A percentile compares a stretch with the other conserved stretches of the same genome.
Evolutionary conservation across 1,140 invertebrate genomes (phyloP).

Genomic region (Cherax destructor): DNA sequence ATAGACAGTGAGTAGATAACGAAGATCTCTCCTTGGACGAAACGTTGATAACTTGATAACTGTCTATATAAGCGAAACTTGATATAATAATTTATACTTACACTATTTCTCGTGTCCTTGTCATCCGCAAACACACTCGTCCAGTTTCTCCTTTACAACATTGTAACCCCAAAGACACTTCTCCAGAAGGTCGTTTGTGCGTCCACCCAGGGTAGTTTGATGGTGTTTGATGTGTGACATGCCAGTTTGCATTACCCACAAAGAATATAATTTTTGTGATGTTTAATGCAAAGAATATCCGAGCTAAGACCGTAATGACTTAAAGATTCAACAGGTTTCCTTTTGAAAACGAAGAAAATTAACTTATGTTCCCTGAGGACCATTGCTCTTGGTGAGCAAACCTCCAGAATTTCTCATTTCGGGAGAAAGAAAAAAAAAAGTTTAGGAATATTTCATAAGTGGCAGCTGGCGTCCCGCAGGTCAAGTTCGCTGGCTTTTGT

Average conservation of each 20-base stretch:
- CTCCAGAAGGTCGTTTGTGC: background rate
- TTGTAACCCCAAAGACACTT: background rate
- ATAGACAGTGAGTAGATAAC: no score
- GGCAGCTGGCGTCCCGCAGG: background rate
- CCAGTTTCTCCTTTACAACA: background rate
- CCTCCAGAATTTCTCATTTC: constrained; percentile 5
- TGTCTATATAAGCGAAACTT: no score
- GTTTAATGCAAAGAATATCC: background rate
- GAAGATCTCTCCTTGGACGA: no score
- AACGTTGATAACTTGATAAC: no score
- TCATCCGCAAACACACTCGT: background rate
- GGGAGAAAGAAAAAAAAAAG: background rate
- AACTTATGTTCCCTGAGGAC: background rate
- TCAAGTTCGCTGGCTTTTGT: background rate
- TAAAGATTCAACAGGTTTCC: constrained; percentile 7
- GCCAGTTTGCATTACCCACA: background rate
- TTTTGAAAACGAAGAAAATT: background rate
- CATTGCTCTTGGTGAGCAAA: background rate
- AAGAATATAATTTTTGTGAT: background rate
- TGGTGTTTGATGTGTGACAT: no score
- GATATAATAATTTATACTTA: no score
- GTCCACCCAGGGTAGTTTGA: background rate
- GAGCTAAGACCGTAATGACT: background rate
- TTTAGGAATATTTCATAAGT: background rate
- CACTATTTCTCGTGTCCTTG: no score